Base-by-base conservation (phyloP, 2,888 invertebrate genomes). In the Sinopyrophorus schimmeli region DNA sequence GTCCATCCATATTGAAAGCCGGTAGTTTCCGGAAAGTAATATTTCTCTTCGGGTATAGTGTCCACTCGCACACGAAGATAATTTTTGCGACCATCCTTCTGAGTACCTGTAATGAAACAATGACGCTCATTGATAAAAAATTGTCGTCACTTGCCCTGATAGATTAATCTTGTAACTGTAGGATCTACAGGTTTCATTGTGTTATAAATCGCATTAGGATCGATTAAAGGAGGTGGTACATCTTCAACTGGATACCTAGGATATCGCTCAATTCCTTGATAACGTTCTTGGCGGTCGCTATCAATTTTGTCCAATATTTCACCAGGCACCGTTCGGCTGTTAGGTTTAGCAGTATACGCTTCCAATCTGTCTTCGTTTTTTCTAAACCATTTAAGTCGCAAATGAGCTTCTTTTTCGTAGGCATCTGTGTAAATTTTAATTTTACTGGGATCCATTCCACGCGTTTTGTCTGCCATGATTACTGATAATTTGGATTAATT, bases 1-100 rank as follows among this genome's bases (percentile, higher is more conserved):
- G 77, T 76, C 82, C 82, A 82, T 1, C 82, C 82, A 67, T 82
- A 81, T 58, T 76, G 76, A 73, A 76, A 80, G 62, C 69, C 79
- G 0, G 76, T 66, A 1, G 71, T 66, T 59, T 77, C 70, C 2
- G 80, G 77, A 60, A 77, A 79, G 58, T 74, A 77, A 57, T 74
- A 82, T 54, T 80, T 76, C 44, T 80, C 75, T 47, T 81, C 81
- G 0, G 81, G 81, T 5, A 76, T 59, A 39, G 76, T 69, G 54
- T 77, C 75, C 32, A 75, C 67, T 48, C 81, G 68, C 20, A 70
- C 72, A 27, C 74, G 72, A 9, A 82, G 66, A 60, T 82, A 82
- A 54, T 62, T 70, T 15, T 69, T 63, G 0, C 74, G 69, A 0
- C 78, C 77, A 5, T 79, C 77, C 55, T 77, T 78, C 53, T 64